A percentile compares a stretch with the other conserved stretches of the same genome.
Conservation (phyloP, 2,888 invertebrate species). For the Rotaria macrura region DNA sequence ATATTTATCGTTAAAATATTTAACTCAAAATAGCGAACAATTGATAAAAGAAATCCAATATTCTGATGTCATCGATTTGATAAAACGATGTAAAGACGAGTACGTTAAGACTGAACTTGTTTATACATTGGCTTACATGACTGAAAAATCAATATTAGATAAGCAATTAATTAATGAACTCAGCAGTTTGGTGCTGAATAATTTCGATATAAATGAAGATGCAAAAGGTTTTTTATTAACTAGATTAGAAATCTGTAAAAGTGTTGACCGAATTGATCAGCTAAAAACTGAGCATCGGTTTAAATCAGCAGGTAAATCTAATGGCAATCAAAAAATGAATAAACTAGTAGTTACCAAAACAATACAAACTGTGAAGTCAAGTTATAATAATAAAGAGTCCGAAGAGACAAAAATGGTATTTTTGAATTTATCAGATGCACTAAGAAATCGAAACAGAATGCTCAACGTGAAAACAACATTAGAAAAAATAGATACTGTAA, state of each 20-base stretch:
- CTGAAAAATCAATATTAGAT: neutral
- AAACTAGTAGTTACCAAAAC: slow-evolving; percentile 18
- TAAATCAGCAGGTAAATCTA: neutral
- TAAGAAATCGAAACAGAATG: slow-evolving; percentile 17
- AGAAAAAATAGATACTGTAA: neutral
- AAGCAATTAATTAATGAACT: slow-evolving; percentile 6
- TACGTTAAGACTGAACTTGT: neutral
- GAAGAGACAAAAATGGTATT: neutral
- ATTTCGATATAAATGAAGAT: neutral
- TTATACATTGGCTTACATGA: neutral
- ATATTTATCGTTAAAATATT: neutral
- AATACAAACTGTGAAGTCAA: slow-evolving; percentile 24
- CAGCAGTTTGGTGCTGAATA: neutral
- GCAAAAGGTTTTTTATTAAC: neutral
- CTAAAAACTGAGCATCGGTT: neutral
- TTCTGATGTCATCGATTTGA: neutral
- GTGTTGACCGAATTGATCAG: neutral
- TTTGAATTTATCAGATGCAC: neutral
- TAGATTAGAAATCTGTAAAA: neutral
- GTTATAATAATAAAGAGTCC: neutral
- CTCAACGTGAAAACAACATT: neutral
- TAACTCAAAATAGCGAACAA: slow-evolving; percentile 9
- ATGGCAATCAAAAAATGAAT: neutral
- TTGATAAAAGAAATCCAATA: neutral
- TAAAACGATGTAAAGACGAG: neutral